Evolutionary conservation across 2,113 vertebrate genomes (phyloP).

Genomic region (Isurus oxyrinchus): DNA sequence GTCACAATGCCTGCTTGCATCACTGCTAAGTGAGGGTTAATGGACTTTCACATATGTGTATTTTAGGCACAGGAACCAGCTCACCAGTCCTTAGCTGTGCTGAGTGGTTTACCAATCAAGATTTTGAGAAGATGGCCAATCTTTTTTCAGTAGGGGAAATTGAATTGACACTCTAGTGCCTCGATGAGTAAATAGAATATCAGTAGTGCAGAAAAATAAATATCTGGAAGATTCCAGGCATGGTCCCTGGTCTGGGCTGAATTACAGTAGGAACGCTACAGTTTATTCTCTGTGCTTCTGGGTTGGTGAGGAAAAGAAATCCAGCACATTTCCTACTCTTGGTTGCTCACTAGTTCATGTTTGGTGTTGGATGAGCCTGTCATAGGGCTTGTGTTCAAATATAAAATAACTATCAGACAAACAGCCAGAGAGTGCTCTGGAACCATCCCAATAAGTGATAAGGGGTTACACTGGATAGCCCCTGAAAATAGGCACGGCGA

Average conservation of each 20-base stretch:
- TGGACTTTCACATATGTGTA: background rate
- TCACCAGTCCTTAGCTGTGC: background rate
- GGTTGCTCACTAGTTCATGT: background rate
- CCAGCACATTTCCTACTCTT: background rate
- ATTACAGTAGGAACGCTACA: background rate
- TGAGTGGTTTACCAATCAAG: background rate
- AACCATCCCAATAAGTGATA: background rate
- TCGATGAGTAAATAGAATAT: background rate
- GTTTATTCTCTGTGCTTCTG: background rate
- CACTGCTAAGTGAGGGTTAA: background rate
- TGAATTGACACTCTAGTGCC: background rate
- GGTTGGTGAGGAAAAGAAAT: background rate
- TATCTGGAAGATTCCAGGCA: background rate
- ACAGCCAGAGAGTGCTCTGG: background rate
- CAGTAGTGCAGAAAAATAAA: background rate
- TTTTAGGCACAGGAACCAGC: background rate
- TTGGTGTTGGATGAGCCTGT: background rate
- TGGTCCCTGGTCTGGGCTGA: background rate
- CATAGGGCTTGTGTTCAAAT: background rate
- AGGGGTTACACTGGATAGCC: background rate
- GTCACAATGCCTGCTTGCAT: background rate
- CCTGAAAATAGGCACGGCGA: background rate
- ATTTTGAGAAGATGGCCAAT: background rate
- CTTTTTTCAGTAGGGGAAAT: background rate
- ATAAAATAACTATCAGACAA: background rate